phyloP scores from a whole-genome alignment of 2,113 vertebrate species.

The Myrmecobius fasciatus region DNA sequence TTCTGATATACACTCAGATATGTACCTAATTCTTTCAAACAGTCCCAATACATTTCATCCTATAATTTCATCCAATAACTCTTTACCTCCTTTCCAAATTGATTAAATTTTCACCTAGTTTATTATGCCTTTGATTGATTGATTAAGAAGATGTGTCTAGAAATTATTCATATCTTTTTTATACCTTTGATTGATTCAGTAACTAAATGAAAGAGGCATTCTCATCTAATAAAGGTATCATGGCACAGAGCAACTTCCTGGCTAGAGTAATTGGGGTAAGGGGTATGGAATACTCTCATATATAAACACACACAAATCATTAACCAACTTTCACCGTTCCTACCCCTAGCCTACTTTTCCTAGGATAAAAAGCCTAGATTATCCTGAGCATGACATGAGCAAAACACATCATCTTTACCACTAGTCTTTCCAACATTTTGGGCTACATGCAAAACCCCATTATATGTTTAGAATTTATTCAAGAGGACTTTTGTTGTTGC shows the following conservation, averaged over 20 bases:
- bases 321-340: neutral
- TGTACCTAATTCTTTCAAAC: neutral
- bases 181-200: neutral
- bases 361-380: fast-evolving
- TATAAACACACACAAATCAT: neutral
- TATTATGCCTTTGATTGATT: neutral
- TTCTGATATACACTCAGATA: neutral
- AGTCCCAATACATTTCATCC: neutral
- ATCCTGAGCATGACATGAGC: fast-evolving
- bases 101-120: neutral
- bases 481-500: neutral
- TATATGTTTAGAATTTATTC: neutral
- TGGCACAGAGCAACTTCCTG: neutral
- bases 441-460: neutral
- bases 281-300: neutral
- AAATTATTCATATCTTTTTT: neutral
- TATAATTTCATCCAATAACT: neutral
- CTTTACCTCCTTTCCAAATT: neutral
- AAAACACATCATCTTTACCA: fast-evolving
- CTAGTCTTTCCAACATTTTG: neutral
- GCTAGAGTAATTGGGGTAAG: neutral
- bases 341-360: fast-evolving
- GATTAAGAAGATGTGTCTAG: neutral
- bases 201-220: neutral
- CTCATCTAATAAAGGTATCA: neutral